Evolutionary conservation across 1,140 invertebrate species (phyloP).

Genomic region (Drosophila kohkoa): DNA sequence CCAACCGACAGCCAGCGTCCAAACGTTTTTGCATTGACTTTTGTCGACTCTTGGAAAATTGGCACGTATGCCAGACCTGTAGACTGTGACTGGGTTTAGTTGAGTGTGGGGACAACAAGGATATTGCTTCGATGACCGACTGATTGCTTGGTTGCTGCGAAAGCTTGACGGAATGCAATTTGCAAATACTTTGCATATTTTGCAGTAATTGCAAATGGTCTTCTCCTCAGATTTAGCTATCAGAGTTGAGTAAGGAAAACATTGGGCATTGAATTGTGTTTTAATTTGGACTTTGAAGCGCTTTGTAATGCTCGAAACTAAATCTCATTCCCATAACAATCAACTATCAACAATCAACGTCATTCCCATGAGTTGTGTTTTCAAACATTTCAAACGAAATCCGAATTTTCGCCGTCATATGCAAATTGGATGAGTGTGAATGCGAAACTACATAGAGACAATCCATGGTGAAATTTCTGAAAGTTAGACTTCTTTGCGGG

Average conservation of each 20-base stretch:
- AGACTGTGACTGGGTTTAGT: too few species aligned
- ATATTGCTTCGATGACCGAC: conserved; percentile 26
- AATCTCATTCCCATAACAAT: conserved; percentile 24
- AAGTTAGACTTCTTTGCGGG: conserved; percentile 14
- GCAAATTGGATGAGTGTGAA: conserved; percentile 70
- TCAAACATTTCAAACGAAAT: conserved; percentile 46
- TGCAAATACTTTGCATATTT: conserved; percentile 73
- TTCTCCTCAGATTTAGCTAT: conserved; percentile 32
- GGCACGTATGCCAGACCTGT: too few species aligned
- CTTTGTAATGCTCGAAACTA: conserved; percentile 3
- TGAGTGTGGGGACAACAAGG: background rate
- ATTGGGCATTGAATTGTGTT: background rate
- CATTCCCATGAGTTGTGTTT: conserved; percentile 45
- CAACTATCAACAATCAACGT: conserved; percentile 64
- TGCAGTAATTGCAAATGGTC: conserved; percentile 66
- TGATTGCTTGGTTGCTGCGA: conserved; percentile 25
- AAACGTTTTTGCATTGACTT: too few species aligned
- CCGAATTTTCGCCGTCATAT: conserved; percentile 57
- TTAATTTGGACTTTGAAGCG: background rate
- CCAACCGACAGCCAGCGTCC: too few species aligned
- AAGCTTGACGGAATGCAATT: conserved; percentile 66
- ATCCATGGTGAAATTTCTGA: conserved; percentile 33
- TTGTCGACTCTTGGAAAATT: too few species aligned
- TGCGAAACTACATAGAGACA: conserved; percentile 61
- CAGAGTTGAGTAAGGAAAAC: background rate